Evolutionary conservation across 2,113 vertebrate genomes (phyloP), one percentile per base, ranked within the genome.

Genomic region (Pterophyllum scalare): DNA sequence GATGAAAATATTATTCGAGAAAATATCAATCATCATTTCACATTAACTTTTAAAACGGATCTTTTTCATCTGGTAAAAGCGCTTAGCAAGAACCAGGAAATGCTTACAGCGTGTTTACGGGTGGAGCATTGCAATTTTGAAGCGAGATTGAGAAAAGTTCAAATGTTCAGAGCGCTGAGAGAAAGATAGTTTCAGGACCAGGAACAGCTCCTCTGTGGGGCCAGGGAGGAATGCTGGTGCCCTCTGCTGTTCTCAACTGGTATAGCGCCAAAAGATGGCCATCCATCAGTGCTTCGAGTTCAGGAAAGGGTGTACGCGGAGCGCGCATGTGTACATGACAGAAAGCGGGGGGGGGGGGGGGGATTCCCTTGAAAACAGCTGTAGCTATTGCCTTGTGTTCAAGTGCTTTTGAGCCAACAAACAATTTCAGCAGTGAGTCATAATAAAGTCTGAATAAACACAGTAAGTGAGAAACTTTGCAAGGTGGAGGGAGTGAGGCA

Each of bases 221-320:
- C 3, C 88, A 65, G 46, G 72, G 28, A 92, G 90, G 92, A 81
- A 43, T 80, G 77, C 72, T 94, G 91, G 93, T 93, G 93, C 90
- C 89, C 92, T 91, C 95, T 95, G 84, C 90, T 90, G 95, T 3
- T 28, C 38, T 38, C 17, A 52, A n/a, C 6, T 1, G 57, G 76
- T 52, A 88, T 75, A 85, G 85, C 76, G 72, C 1, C 20, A 54
- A 19, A 33, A 20, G 8, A 38, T 22, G 6, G 17, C 0, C 13
- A 2, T 46, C 2, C 13, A 11, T 20, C 40, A 26, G 13, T 7
- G 6, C 8, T 31, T 38, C 22, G 24, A 38, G 49, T 38, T 65
- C 19, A 72, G 20, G n/a, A n/a, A 59, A 58, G 19, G 24, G n/a
- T 59, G 46, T 52, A 24, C 78, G 49, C 46, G 40, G n/a, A 40